A percentile compares a stretch with the other conserved stretches of the same genome.
phyloP scores from a whole-genome alignment of 2,888 invertebrate species.

The Plagodis pulveraria region DNA sequence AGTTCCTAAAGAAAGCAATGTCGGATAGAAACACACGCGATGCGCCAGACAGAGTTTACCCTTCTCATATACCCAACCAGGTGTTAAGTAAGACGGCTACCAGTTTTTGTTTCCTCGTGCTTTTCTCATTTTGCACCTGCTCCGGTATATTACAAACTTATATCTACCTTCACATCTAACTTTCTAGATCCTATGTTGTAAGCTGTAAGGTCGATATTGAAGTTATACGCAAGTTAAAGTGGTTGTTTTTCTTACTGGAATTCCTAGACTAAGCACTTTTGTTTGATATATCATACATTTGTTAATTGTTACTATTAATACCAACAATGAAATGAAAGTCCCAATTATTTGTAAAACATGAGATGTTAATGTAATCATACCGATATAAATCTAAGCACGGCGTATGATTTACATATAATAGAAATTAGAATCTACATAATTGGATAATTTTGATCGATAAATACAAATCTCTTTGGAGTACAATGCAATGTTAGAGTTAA shows the following conservation, averaged over 20 bases:
- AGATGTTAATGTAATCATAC: conserved; percentile 44
- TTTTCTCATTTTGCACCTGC: conserved; percentile 59
- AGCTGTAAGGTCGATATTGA: conserved; percentile 30
- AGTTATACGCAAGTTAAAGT: background rate
- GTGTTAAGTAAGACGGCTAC: conserved; percentile 48
- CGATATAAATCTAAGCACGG: conserved; percentile 40
- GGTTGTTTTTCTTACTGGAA: conserved; percentile 35
- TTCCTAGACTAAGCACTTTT: conserved; percentile 43
- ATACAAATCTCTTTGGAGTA: conserved; percentile 39
- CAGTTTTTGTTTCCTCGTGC: conserved; percentile 49
- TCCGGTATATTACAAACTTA: conserved; percentile 25
- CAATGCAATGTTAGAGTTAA: conserved; percentile 28
- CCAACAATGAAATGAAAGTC: conserved; percentile 32
- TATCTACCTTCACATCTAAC: conserved; percentile 2
- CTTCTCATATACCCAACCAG: conserved; percentile 39
- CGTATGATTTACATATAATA: conserved; percentile 53
- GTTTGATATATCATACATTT: conserved; percentile 47
- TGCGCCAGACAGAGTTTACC: conserved; percentile 27
- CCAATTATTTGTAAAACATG: conserved; percentile 35
- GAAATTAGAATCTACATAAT: conserved; percentile 50
- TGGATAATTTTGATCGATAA: conserved; percentile 50
- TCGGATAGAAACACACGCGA: conserved; percentile 17
- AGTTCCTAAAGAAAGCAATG: conserved; percentile 7
- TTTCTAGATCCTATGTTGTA: conserved; percentile 11
- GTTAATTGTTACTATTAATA: conserved; percentile 47